Evolutionary conservation across 2,888 invertebrate species (phyloP).

Genomic region (Sminthurinus aureus): DNA sequence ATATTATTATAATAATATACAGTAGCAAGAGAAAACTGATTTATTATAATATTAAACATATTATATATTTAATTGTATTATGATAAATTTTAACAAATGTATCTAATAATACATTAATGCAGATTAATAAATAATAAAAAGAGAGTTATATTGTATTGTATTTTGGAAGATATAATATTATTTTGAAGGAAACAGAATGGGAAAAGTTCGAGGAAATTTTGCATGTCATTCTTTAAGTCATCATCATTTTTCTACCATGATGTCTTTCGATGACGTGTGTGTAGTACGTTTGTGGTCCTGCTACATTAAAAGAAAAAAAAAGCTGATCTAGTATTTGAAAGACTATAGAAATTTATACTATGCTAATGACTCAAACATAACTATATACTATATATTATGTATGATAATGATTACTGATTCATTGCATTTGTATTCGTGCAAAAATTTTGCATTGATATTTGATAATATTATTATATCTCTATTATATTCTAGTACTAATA

Average conservation of each 20-base stretch:
- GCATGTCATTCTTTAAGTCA: not conserved
- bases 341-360: constrained; percentile 6
- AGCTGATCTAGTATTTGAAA: constrained; percentile 19
- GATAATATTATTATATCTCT: not conserved
- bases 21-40: constrained; percentile 1
- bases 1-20: not conserved
- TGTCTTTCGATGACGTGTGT: not conserved
- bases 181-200: not conserved
- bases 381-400: not conserved
- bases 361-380: not conserved
- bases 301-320: constrained; percentile 1
- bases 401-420: not conserved
- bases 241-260: not conserved
- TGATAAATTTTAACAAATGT: not conserved
- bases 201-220: not conserved
- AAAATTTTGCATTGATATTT: not conserved
- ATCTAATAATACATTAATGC: not conserved
- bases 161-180: not conserved
- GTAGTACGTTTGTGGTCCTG: not conserved
- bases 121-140: not conserved
- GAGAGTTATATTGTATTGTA: not conserved
- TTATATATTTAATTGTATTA: not conserved
- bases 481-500: not conserved
- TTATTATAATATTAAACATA: not conserved
- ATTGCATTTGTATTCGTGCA: not conserved